phyloP scores from a whole-genome alignment of 2,797 vertebrate species.

The Channa striata region DNA sequence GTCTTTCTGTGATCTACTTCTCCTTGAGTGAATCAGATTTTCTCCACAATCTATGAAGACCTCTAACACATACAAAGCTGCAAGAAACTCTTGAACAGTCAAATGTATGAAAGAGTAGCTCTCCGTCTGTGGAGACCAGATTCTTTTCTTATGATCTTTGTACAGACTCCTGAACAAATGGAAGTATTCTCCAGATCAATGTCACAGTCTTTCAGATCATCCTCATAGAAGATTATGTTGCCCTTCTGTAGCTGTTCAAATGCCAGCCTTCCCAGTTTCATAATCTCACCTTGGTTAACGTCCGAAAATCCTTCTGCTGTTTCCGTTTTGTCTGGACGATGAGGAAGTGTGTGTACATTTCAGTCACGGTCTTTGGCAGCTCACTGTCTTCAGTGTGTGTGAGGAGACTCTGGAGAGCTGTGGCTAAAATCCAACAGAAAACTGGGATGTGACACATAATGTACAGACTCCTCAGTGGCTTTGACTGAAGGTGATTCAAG shows the following conservation, averaged over 20 bases:
- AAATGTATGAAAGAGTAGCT: slow-evolving; percentile 40
- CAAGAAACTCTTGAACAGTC: slow-evolving; percentile 45
- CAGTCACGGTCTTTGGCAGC: slow-evolving; percentile 36
- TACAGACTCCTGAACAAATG: slow-evolving; percentile 40
- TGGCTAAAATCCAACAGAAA: slow-evolving; percentile 40
- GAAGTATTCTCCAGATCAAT: slow-evolving; percentile 27
- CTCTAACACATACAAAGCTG: slow-evolving; percentile 43
- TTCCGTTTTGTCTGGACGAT: slow-evolving; percentile 28
- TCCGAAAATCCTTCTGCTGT: slow-evolving; percentile 24
- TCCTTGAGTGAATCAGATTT: slow-evolving; percentile 10
- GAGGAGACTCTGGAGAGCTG: slow-evolving; percentile 10
- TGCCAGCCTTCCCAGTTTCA: slow-evolving; percentile 45
- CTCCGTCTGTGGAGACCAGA: slow-evolving; percentile 20
- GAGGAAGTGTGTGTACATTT: slow-evolving; percentile 47
- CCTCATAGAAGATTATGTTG: slow-evolving; percentile 18
- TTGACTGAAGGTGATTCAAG: slow-evolving; percentile 23
- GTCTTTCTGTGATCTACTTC: neutral
- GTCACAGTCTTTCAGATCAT: neutral
- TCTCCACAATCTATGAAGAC: neutral
- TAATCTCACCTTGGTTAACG: slow-evolving; percentile 14
- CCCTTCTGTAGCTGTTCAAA: slow-evolving; percentile 30
- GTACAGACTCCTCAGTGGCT: slow-evolving; percentile 26
- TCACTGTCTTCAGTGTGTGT: neutral
- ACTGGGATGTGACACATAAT: slow-evolving; percentile 46
- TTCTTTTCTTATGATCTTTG: slow-evolving; percentile 37